Base-by-base conservation (phyloP, 2,797 vertebrate genomes). In the Hoplostethus mediterraneus region DNA sequence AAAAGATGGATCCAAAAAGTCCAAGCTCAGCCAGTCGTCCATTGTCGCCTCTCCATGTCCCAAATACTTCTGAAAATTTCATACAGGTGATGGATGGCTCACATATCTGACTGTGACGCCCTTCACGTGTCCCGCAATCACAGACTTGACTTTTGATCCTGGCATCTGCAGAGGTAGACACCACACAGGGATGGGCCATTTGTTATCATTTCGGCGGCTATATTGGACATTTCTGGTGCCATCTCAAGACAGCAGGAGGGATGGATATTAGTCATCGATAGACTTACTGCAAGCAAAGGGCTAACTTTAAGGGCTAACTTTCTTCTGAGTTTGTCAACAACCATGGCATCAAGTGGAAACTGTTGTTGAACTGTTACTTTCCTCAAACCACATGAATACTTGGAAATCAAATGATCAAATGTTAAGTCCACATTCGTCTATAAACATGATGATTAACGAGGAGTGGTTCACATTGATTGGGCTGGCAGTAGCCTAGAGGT, bases 21-120 rank as follows among this genome's bases (percentile, higher is more conserved):
- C 10, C 30, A 21, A 16, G 45, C 38, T 60, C 11, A 14, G 44
- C 11, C 8, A 6, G 17, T 44, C 16, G 9, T 21, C 10, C 0
- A 57, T 44, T 40, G 10, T 44, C 45, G 4, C 45, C 13, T 47
- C 16, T 47, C 45, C 45, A 47, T 6, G 45, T 47, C 7, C 13
- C 16, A 4, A 47, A 47, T 5, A 47, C 12, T 11, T 40, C 38
- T 11, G 38, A 73, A 30, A 49, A 44, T 13, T 9, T 2, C 28
- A 28, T 28, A 9, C 14, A 67, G 82, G 71, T 68, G 85, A 91
- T 63, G 77, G 53, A 83, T 71, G 36, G 54, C 62, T 73, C 21
- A 40, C 47, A 45, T 53, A 48, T 73, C 52, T 63, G 65, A 48
- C 58, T 54, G 68, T 67, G 28, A 56, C 66, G 87, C 67, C 67